phyloP scores from a whole-genome alignment of 2,888 invertebrate species.

The Ophraella communa region DNA sequence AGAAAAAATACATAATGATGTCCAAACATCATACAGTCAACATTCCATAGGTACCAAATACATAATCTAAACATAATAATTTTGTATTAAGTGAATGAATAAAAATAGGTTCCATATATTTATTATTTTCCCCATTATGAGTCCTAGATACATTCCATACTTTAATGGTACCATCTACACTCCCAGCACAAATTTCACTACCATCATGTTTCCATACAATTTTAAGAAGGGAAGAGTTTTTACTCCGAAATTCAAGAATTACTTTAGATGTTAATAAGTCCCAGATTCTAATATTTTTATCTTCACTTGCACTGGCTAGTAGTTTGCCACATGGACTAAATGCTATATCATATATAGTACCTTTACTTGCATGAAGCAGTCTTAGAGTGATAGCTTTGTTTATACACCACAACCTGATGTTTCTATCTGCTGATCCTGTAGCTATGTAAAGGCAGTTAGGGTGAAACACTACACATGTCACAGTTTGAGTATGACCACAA shows the following conservation, averaged over 20 bases:
- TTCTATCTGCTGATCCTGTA: conserved; percentile 89
- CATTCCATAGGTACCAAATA: conserved; percentile 49
- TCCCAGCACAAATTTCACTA: conserved; percentile 70
- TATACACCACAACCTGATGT: conserved; percentile 86
- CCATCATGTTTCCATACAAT: conserved; percentile 69
- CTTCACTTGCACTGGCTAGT: conserved; percentile 84
- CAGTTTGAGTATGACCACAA: conserved; percentile 86
- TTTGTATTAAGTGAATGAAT: conserved; percentile 41
- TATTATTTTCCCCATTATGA: conserved; percentile 31
- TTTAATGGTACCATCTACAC: conserved; percentile 69
- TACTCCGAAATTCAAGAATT: conserved; percentile 70
- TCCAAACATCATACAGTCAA: conserved; percentile 29
- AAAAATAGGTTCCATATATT: conserved; percentile 40
- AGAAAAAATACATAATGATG: not conserved
- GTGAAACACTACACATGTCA: conserved; percentile 90
- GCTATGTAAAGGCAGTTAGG: conserved; percentile 90
- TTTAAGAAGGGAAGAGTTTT: conserved; percentile 68
- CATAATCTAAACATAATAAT: conserved; percentile 48
- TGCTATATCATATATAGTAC: conserved; percentile 75
- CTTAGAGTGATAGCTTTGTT: conserved; percentile 83
- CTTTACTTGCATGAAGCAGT: conserved; percentile 79
- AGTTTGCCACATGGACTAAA: conserved; percentile 87
- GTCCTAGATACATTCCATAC: conserved; percentile 64
- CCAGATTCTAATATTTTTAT: conserved; percentile 75
- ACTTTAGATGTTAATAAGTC: conserved; percentile 71